phyloP scores from a whole-genome alignment of 2,888 invertebrate genomes.

The Dioctria linearis region DNA sequence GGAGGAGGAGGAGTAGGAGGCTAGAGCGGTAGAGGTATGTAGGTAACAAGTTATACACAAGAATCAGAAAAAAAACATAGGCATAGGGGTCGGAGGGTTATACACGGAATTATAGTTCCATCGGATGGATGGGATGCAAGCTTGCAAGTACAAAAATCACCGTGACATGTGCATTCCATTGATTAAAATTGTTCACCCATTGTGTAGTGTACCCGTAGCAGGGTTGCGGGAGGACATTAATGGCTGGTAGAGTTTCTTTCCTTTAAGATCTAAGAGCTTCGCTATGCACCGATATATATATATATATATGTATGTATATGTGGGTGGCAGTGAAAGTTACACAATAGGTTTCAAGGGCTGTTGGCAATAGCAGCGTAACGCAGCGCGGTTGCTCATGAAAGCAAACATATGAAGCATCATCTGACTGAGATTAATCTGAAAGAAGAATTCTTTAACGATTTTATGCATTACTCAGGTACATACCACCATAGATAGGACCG shows the following conservation, averaged over 20 bases:
- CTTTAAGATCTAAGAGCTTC: constrained; percentile 27
- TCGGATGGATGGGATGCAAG: constrained; percentile 8
- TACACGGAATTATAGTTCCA: not conserved
- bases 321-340: constrained; percentile 13
- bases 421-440: not conserved
- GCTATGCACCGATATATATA: constrained; percentile 1
- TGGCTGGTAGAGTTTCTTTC: not conserved
- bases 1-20: too few relatives aligned
- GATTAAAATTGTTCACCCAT: constrained; percentile 53
- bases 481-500: too few relatives aligned
- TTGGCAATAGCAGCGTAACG: constrained; percentile 11
- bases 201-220: not conserved
- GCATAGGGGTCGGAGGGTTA: too few relatives aligned
- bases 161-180: constrained; percentile 58
- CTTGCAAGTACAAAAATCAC: constrained; percentile 27
- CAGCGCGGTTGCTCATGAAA: constrained; percentile 3
- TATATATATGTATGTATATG: not conserved
- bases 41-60: too few relatives aligned
- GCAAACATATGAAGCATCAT: not conserved
- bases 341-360: constrained; percentile 13
- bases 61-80: too few relatives aligned
- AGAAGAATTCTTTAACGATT: not conserved
- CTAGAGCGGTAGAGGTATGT: too few relatives aligned
- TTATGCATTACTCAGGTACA: not conserved
- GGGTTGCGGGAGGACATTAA: constrained; percentile 10